A percentile compares a stretch with the other conserved stretches of the same genome.
Conservation (phyloP, 2,888 invertebrate species). For the Drosophila recens region DNA sequence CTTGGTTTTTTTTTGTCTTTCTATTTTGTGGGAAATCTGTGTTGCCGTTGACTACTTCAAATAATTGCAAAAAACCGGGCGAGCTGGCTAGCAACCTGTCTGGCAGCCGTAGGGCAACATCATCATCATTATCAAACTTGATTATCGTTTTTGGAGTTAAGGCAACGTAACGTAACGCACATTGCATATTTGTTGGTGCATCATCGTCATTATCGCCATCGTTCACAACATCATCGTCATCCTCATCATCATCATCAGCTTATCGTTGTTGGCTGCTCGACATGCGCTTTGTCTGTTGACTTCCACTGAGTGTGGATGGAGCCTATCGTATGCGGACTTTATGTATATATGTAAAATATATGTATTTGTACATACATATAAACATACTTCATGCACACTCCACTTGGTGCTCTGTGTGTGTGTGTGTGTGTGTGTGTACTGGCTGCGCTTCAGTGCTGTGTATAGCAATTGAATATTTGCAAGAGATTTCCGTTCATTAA, state of each 20-base stretch:
- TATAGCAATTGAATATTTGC: conserved; percentile 80
- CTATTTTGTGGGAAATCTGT: conserved; percentile 44
- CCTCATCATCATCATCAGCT: conserved; percentile 28
- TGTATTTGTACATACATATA: conserved; percentile 4
- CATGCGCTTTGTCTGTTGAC: conserved; percentile 78
- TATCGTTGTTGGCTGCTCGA: conserved; percentile 50
- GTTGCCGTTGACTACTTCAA: conserved; percentile 65
- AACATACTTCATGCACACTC: conserved; percentile 36
- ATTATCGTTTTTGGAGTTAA: conserved; percentile 45
- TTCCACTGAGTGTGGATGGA: conserved; percentile 49
- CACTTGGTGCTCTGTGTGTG: conserved; percentile 34
- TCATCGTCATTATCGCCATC: conserved; percentile 32
- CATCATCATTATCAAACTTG: conserved; percentile 64
- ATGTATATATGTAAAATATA: conserved; percentile 15
- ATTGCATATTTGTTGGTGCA: conserved; percentile 50
- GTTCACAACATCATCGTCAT: conserved; percentile 5
- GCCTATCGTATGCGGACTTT: conserved; percentile 49
- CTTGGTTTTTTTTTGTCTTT: conserved; percentile 15
- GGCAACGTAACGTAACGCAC: conserved; percentile 33
- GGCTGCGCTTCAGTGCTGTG: conserved; percentile 69
- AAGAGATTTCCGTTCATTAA: conserved; percentile 84
- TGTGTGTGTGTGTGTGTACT: conserved; percentile 40
- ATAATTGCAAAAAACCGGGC: conserved; percentile 61
- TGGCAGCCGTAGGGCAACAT: conserved; percentile 68
- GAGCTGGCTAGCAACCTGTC: conserved; percentile 42